Evolutionary conservation across 2,797 vertebrate genomes (phyloP).

Genomic region (Alcedo quadribrachys): DNA sequence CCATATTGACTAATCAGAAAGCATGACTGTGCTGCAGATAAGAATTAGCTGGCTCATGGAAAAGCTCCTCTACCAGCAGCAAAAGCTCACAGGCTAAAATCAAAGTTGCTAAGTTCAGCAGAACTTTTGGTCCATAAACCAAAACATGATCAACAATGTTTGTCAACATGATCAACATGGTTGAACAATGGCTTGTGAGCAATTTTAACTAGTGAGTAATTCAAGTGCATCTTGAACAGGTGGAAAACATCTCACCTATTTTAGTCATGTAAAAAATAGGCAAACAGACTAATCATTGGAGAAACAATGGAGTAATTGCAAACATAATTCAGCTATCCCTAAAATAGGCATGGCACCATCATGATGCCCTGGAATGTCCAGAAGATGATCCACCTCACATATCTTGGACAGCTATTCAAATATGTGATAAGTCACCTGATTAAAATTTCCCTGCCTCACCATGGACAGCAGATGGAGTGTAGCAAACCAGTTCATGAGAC

Average conservation of each 20-base stretch:
- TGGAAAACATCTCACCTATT: not conserved
- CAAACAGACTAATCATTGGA: not conserved
- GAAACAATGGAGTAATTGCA: not conserved
- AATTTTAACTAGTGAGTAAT: not conserved
- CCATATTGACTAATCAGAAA: not conserved
- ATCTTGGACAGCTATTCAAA: not conserved
- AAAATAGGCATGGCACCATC: not conserved
- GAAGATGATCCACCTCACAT: not conserved
- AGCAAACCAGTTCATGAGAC: not conserved
- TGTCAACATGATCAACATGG: no score
- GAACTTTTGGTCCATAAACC: not conserved
- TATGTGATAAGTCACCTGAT: not conserved
- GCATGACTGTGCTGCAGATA: not conserved
- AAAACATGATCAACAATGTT: not conserved
- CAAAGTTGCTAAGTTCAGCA: not conserved
- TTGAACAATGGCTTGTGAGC: not conserved
- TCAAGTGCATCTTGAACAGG: not conserved
- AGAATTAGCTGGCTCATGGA: not conserved
- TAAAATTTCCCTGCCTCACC: not conserved
- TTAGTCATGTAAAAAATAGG: not conserved
- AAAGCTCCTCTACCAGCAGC: not conserved
- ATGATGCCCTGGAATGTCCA: not conserved
- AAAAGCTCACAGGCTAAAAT: not conserved
- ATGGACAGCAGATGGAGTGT: not conserved
- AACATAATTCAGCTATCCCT: not conserved